Evolutionary conservation across 2,797 vertebrate genomes (phyloP), one percentile per base, ranked within the genome.

Genomic region (Eutrigla gurnardus): DNA sequence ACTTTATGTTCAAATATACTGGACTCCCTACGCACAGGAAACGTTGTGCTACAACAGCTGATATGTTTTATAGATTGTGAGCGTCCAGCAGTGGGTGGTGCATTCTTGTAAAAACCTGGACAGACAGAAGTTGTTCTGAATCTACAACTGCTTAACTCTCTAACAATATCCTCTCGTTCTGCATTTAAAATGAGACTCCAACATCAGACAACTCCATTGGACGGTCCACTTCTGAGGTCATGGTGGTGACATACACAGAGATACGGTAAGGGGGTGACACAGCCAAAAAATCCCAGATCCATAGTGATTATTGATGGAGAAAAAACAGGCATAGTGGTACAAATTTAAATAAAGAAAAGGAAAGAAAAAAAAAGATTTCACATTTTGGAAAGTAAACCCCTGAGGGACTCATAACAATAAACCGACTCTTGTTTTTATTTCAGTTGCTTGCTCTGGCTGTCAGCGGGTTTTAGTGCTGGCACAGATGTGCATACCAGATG

Each of bases 401-500:
- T 3, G 45, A 65, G 46, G 54, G 49, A 52, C 13, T 40, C 40
- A 35, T 42, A 46, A 67, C 49, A 61, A 67, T 70, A 70, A 75
- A 65, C 8, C 14, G 5, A 32, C 33, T 75, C 47, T 70, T 77
- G 75, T 42, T 89, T 73, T 83, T 37, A 39, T 76, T 81, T 71
- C 57, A 37, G 18, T 79, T 37, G 67, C 72, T 46, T 60, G 36
- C 43, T 78, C 33, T 61, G 70, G 45, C 80, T 68, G 59, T 66
- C 62, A 7, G 55, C 47, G 57, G 42, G 77, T 63, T 55, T 18
- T 25, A 25, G 25, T 50, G 47, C 58, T 85, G 82, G 82, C 91
- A 82, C 86, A 89, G 83, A 90, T 92, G 87, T 84, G 75, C 63
- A 43, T 67, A 78, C 60, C 88, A 89, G 89, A 92, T 89, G 89